phyloP scores from a whole-genome alignment of 2,888 invertebrate genomes.

The Plagodis pulveraria region DNA sequence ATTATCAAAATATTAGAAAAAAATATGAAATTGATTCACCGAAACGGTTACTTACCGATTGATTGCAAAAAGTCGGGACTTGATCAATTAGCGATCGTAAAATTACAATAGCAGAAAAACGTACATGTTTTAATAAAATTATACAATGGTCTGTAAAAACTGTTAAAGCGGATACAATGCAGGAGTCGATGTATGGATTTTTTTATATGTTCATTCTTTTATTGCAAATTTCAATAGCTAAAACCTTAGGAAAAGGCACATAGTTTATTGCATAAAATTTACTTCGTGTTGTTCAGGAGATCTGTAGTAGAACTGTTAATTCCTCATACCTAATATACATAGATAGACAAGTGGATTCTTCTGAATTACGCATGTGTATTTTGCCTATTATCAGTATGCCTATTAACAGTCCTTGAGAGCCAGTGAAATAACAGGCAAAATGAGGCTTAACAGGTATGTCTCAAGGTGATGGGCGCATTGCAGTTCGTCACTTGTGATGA shows the following conservation, averaged over 20 bases:
- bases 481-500: no score
- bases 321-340: no score
- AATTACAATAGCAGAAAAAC: constrained; percentile 16
- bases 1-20: not conserved
- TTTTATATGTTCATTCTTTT: constrained; percentile 3
- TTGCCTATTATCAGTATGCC: no score
- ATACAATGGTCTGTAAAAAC: constrained; percentile 17
- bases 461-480: no score
- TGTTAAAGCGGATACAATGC: constrained; percentile 16
- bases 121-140: constrained; percentile 9
- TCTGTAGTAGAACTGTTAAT: no score
- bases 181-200: not conserved
- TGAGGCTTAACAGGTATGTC: no score
- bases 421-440: no score
- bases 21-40: not conserved
- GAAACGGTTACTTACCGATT: not conserved
- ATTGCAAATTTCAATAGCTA: constrained; percentile 5
- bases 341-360: no score
- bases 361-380: no score
- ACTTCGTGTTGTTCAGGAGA: no score
- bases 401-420: no score
- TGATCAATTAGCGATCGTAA: constrained; percentile 19
- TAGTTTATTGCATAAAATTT: not conserved
- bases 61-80: constrained; percentile 17
- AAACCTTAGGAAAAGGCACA: not conserved